These are phyloP conservation scores for Coregonus ussuriensis DNA, from an alignment of 2,797 vertebrate species.

Conservation along the genomic window DNA sequence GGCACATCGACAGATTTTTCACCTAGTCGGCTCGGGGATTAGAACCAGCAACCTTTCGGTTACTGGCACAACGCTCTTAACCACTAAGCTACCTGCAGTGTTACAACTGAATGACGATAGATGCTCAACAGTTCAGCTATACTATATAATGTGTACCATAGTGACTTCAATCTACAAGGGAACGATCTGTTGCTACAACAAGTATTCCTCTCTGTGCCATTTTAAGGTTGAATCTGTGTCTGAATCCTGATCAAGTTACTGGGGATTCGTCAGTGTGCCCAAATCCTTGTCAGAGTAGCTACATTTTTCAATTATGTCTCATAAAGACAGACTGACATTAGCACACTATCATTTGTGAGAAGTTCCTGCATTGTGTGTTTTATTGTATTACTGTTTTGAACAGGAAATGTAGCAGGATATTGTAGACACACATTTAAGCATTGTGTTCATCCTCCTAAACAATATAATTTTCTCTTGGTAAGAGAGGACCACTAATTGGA, in stretches of 20 bases:
- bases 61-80: too few relatives aligned
- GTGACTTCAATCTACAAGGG: background rate
- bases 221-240: background rate
- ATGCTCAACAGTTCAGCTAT: too few relatives aligned
- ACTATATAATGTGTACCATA: too few relatives aligned
- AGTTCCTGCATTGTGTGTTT: background rate
- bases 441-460: conserved; percentile 8
- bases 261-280: background rate
- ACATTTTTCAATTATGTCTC: background rate
- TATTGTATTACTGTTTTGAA: conserved; percentile 4
- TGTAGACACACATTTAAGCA: background rate
- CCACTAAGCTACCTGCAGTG: too few relatives aligned
- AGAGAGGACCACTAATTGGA: conserved; percentile 25
- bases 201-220: background rate
- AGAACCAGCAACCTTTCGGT: too few relatives aligned
- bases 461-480: conserved; percentile 18
- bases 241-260: background rate
- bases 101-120: too few relatives aligned
- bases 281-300: background rate
- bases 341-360: background rate
- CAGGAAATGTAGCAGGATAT: conserved; percentile 6
- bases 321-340: background rate
- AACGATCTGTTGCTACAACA: background rate
- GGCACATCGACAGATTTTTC: too few relatives aligned
- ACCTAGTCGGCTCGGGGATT: too few relatives aligned